Evolutionary conservation across 1,140 invertebrate genomes (phyloP).

Genomic region (Polyergus mexicanus): DNA sequence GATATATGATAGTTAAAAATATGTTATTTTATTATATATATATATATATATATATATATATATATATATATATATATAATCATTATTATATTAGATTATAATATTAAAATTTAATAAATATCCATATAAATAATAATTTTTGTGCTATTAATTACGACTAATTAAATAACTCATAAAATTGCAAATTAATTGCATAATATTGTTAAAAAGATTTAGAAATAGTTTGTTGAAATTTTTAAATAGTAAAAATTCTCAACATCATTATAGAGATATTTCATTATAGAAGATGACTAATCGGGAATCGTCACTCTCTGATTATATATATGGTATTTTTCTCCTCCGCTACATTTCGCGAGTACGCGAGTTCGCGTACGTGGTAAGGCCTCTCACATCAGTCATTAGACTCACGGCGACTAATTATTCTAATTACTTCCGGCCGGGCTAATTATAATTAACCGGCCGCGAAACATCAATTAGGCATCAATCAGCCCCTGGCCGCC

Average conservation of each 20-base stretch:
- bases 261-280: neutral
- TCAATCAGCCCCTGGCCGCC: constrained; percentile 48
- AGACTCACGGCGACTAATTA: constrained; percentile 54
- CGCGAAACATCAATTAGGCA: constrained; percentile 60
- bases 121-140: neutral
- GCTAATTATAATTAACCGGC: constrained; percentile 66
- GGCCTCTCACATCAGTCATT: constrained; percentile 44
- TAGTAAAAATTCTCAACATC: neutral
- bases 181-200: neutral
- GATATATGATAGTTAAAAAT: neutral
- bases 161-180: neutral
- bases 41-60: too few relatives aligned
- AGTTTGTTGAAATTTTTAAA: neutral
- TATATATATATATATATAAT: too few relatives aligned
- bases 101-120: constrained; percentile 17
- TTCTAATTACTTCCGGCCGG: constrained; percentile 65
- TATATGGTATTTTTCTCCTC: constrained; percentile 18
- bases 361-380: constrained; percentile 18
- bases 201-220: neutral
- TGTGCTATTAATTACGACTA: constrained; percentile 3
- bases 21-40: too few relatives aligned
- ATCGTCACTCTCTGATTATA: neutral
- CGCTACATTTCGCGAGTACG: neutral
- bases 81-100: too few relatives aligned
- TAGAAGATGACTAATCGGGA: constrained; percentile 2